Evolutionary conservation across 92 coral and sea anemone genomes (phyloP).

Genomic region (Porites rus): DNA sequence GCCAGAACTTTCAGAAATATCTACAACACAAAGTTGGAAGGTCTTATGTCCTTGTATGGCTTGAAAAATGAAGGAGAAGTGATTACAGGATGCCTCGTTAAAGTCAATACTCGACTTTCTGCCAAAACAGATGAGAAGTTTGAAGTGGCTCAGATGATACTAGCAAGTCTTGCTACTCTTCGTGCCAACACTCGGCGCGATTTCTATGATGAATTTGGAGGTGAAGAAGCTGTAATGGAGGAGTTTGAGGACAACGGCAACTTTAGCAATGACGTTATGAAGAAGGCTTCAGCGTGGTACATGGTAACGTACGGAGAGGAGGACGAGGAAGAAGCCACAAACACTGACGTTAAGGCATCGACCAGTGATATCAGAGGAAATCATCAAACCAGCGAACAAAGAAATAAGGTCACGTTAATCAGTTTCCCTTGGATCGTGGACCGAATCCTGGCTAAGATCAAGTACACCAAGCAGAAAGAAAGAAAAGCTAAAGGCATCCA

Average conservation of each 20-base stretch:
- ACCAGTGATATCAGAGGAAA: slow-evolving; percentile 16
- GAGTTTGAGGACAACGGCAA: slow-evolving; percentile 50
- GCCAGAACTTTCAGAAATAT: slow-evolving; percentile 71
- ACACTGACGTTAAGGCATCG: background rate
- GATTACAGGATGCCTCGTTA: slow-evolving; percentile 87
- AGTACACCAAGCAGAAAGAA: slow-evolving; percentile 41
- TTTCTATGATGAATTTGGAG: slow-evolving; percentile 84
- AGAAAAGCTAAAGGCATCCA: slow-evolving; percentile 40
- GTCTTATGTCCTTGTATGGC: slow-evolving; percentile 90
- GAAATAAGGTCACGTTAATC: slow-evolving; percentile 35
- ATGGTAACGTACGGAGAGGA: slow-evolving; percentile 66
- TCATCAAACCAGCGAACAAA: slow-evolving; percentile 27
- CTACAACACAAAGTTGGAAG: slow-evolving; percentile 82
- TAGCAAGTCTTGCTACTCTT: slow-evolving; percentile 77
- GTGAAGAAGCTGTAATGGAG: slow-evolving; percentile 77
- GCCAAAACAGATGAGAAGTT: slow-evolving; percentile 85
- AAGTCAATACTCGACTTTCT: slow-evolving; percentile 81
- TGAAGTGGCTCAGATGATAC: slow-evolving; percentile 93
- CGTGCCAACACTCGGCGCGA: slow-evolving; percentile 76
- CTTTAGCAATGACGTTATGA: slow-evolving; percentile 68
- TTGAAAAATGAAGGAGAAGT: slow-evolving; percentile 89
- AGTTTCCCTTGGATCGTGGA: slow-evolving; percentile 91
- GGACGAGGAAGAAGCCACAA: slow-evolving; percentile 25
- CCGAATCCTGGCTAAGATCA: slow-evolving; percentile 76
- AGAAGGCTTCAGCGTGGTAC: slow-evolving; percentile 97